These are phyloP conservation scores for Hassar affinis DNA, from an alignment of 2,113 vertebrate species.

Conservation along the genomic window DNA sequence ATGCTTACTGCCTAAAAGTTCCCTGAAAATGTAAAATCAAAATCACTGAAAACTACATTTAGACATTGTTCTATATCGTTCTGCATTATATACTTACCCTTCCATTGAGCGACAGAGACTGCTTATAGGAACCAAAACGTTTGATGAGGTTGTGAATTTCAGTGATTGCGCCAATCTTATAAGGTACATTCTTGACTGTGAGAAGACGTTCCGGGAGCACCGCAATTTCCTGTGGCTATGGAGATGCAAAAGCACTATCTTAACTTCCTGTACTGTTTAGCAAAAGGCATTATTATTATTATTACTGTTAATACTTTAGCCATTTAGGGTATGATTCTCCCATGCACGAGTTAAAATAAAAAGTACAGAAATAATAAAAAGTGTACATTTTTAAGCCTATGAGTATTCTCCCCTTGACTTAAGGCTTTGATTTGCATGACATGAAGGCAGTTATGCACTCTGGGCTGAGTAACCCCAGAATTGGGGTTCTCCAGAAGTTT, in stretches of 20 bases:
- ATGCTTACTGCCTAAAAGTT: neutral
- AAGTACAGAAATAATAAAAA: too few species aligned
- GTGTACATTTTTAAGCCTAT: too few species aligned
- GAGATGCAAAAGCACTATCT: neutral
- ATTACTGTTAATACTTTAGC: neutral
- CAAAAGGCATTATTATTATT: neutral
- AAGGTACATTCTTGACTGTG: conserved; percentile 50
- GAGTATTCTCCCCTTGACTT: too few species aligned
- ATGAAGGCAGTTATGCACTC: too few species aligned
- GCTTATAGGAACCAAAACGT: conserved; percentile 46
- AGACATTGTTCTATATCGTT: too few species aligned
- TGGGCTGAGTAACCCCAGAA: too few species aligned
- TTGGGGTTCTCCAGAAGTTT: too few species aligned
- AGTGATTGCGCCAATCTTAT: conserved; percentile 13
- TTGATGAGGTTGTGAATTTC: conserved; percentile 52
- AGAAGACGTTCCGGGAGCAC: conserved; percentile 53
- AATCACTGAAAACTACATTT: neutral
- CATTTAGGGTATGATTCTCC: too few species aligned
- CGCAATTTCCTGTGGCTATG: conserved; percentile 27
- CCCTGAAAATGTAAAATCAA: neutral
- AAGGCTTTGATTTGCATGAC: too few species aligned
- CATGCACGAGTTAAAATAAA: too few species aligned
- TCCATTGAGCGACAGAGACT: conserved; percentile 50
- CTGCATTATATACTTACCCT: conserved; percentile 44
- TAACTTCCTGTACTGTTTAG: neutral